phyloP scores from a whole-genome alignment of 2,113 vertebrate species.

The Ramphastos sulfuratus region DNA sequence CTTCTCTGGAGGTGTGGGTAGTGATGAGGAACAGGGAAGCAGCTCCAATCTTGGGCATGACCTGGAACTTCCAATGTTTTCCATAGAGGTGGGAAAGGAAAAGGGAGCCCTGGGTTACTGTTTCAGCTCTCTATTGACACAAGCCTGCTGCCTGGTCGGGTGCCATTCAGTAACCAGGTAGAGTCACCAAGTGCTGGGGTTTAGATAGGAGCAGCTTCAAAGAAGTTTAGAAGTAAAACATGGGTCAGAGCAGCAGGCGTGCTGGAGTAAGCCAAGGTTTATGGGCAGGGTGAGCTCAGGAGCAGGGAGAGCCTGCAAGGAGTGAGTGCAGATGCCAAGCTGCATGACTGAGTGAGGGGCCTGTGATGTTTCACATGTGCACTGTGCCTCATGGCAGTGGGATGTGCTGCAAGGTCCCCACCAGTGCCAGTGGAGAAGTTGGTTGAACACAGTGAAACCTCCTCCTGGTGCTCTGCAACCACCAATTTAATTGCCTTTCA shows the following conservation, averaged over 20 bases:
- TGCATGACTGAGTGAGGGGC: neutral
- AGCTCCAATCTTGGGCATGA: neutral
- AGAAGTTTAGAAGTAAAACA: conserved; percentile 23
- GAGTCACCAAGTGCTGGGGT: neutral
- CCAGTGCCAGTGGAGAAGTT: neutral
- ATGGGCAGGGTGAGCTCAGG: conserved; percentile 26
- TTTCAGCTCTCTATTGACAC: conserved; percentile 23
- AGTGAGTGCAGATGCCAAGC: conserved; percentile 1
- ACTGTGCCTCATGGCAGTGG: rapidly evolving
- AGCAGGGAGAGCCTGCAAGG: neutral
- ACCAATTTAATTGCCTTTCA: neutral
- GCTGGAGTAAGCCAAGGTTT: conserved; percentile 49
- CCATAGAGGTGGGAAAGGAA: neutral
- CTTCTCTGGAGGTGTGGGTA: neutral
- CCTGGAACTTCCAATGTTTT: neutral
- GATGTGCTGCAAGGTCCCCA: rapidly evolving
- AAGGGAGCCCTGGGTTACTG: neutral
- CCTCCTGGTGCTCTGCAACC: neutral
- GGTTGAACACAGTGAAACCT: neutral
- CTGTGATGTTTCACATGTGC: rapidly evolving
- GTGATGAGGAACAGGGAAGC: neutral
- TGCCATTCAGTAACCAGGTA: conserved; percentile 32
- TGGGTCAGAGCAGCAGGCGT: conserved; percentile 37
- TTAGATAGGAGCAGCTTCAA: conserved; percentile 53
- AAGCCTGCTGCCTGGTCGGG: neutral